Evolutionary conservation across 2,113 vertebrate genomes (phyloP).

Genomic region (Holacanthus passer): DNA sequence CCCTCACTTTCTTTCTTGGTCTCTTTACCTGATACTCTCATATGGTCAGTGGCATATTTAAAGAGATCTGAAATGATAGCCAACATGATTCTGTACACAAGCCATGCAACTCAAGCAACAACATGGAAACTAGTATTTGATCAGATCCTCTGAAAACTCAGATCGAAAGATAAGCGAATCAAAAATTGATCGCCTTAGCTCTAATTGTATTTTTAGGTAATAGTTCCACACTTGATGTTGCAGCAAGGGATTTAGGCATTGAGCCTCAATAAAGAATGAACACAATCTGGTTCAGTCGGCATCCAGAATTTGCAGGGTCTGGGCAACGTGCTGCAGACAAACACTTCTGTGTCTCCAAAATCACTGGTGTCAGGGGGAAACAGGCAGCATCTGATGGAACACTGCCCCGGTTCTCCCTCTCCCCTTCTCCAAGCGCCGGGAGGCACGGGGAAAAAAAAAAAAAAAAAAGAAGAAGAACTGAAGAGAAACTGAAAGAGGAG

Average conservation of each 20-base stretch:
- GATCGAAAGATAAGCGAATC: neutral
- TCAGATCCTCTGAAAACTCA: neutral
- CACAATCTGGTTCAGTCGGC: slow-evolving; percentile 76
- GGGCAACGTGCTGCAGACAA: slow-evolving; percentile 83
- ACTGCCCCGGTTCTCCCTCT: slow-evolving; percentile 86
- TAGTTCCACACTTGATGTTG: slow-evolving; percentile 45
- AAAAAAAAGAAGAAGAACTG: slow-evolving; percentile 45
- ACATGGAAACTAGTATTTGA: neutral
- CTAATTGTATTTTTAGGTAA: slow-evolving; percentile 52
- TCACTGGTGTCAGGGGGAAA: slow-evolving; percentile 83
- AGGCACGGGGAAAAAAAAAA: slow-evolving; percentile 75
- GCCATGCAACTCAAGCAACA: neutral
- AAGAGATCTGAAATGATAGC: neutral
- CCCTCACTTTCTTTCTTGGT: neutral
- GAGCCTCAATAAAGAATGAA: slow-evolving; percentile 58
- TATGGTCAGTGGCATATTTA: neutral
- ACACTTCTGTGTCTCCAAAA: slow-evolving; percentile 79
- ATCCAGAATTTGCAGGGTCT: slow-evolving; percentile 70
- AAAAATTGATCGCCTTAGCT: slow-evolving; percentile 1
- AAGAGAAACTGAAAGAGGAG: slow-evolving; percentile 73
- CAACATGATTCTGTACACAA: too few relatives aligned
- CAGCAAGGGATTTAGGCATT: slow-evolving; percentile 46
- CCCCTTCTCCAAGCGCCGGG: slow-evolving; percentile 72
- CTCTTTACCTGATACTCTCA: neutral
- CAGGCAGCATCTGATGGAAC: slow-evolving; percentile 87